These are phyloP conservation scores for Drosophila kanapiae DNA, from an alignment of 1,140 invertebrate genomes.

Conservation along the genomic window DNA sequence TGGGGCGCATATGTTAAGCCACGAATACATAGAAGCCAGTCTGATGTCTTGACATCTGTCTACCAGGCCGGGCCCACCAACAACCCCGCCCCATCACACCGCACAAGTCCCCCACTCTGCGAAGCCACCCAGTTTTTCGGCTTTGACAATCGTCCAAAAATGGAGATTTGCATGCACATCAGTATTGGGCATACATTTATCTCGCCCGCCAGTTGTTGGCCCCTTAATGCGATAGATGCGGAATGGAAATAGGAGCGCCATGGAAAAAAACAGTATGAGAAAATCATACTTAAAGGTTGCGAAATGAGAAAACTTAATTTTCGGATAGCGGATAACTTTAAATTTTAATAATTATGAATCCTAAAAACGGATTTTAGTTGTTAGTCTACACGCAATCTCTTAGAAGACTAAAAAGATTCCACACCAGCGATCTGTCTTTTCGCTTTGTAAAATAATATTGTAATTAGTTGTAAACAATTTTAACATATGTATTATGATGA, in stretches of 20 bases:
- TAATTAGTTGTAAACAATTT: too few species aligned
- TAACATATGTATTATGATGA: too few species aligned
- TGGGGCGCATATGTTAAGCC: slow-evolving; percentile 61
- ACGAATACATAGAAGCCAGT: slow-evolving; percentile 49
- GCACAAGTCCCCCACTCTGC: background rate
- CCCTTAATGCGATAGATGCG: slow-evolving; percentile 43
- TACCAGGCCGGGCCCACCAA: slow-evolving; percentile 23
- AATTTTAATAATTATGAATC: background rate
- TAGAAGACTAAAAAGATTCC: too few species aligned
- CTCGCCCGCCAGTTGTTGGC: slow-evolving; percentile 67
- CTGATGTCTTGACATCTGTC: slow-evolving; percentile 82
- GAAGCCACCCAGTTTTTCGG: slow-evolving; percentile 10
- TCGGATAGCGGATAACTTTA: background rate
- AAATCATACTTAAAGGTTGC: slow-evolving; percentile 1
- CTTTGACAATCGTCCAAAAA: slow-evolving; percentile 73
- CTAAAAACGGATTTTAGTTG: background rate
- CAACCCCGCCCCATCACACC: slow-evolving; percentile 1
- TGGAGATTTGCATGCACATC: slow-evolving; percentile 82
- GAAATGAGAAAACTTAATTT: slow-evolving; percentile 5
- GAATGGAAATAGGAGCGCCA: background rate
- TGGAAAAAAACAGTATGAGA: background rate
- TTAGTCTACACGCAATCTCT: too few species aligned
- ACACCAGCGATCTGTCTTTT: too few species aligned
- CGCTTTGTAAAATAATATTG: too few species aligned
- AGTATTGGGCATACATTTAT: slow-evolving; percentile 79